Percentiles rank a stretch among this genome's conserved stretches.
Evolutionary conservation across 2,113 vertebrate genomes (phyloP).

Genomic region (Apaloderma vittatum): DNA sequence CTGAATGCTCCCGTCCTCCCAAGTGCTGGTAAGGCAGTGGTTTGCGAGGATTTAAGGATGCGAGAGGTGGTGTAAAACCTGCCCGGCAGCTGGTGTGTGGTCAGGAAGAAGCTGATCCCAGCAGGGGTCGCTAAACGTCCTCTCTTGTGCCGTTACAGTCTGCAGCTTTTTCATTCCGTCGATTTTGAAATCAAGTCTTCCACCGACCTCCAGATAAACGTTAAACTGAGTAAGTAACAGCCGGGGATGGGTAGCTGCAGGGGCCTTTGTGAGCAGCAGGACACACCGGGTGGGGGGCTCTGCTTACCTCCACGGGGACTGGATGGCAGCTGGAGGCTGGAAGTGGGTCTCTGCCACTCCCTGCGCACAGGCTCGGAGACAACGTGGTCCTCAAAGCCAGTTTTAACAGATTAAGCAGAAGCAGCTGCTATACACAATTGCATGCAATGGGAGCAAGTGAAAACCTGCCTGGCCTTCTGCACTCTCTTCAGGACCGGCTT

Average conservation of each 20-base stretch:
- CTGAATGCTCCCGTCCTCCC: accelerated
- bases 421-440: background rate
- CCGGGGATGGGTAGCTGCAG: accelerated
- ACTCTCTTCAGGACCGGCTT: background rate
- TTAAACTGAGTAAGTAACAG: constrained; percentile 82
- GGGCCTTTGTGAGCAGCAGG: background rate
- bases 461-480: background rate
- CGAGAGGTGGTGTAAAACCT: background rate
- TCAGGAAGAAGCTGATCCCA: background rate
- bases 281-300: accelerated
- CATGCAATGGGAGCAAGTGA: background rate
- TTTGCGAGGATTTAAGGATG: background rate
- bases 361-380: background rate
- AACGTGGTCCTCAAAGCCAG: background rate
- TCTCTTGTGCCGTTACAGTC: constrained; percentile 49
- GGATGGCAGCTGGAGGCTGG: accelerated
- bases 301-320: background rate
- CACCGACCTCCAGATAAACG: constrained; percentile 85
- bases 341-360: background rate
- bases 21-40: accelerated
- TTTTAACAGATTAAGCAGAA: background rate
- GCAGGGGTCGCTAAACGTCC: background rate
- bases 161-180: constrained; percentile 76
- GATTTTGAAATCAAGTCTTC: constrained; percentile 88
- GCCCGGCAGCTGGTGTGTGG: accelerated